Conservation (phyloP, 2,888 invertebrate genomes). For the Pheosia tremula region DNA sequence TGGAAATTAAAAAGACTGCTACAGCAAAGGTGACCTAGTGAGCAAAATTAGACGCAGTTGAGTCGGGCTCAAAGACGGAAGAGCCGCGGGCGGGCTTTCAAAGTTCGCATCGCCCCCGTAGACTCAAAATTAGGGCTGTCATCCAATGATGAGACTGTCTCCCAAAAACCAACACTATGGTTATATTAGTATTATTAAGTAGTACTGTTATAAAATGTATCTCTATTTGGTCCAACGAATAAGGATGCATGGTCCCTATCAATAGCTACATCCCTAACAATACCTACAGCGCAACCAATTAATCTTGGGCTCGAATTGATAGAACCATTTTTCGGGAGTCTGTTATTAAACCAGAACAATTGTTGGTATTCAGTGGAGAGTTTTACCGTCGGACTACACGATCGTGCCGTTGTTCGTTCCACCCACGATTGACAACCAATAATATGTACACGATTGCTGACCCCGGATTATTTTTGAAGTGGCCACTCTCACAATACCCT, state of each 20-base stretch:
- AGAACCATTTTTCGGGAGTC: background rate
- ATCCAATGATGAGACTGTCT: background rate
- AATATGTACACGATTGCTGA: background rate
- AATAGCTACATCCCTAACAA: background rate
- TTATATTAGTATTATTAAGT: background rate
- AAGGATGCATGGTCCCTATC: no score
- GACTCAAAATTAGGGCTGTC: background rate
- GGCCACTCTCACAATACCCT: no score
- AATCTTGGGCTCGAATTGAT: background rate
- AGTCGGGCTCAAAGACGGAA: slow-evolving; percentile 40
- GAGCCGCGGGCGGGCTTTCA: slow-evolving; percentile 22
- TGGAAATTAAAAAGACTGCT: slow-evolving; percentile 21
- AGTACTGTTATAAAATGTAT: background rate
- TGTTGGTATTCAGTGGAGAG: background rate
- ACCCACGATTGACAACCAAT: background rate
- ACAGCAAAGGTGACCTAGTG: slow-evolving; percentile 45
- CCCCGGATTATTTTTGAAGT: background rate
- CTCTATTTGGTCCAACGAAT: no score
- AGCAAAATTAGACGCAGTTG: slow-evolving; percentile 46
- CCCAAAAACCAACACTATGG: background rate
- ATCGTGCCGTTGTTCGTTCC: background rate
- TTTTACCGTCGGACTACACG: background rate
- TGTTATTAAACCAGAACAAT: background rate
- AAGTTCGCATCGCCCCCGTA: slow-evolving; percentile 26
- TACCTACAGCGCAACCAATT: background rate